Percentiles rank a stretch among this genome's conserved stretches.
These are phyloP conservation scores for Poeciliopsis prolifica DNA, from an alignment of 2,113 vertebrate species.

Conservation along the genomic window DNA sequence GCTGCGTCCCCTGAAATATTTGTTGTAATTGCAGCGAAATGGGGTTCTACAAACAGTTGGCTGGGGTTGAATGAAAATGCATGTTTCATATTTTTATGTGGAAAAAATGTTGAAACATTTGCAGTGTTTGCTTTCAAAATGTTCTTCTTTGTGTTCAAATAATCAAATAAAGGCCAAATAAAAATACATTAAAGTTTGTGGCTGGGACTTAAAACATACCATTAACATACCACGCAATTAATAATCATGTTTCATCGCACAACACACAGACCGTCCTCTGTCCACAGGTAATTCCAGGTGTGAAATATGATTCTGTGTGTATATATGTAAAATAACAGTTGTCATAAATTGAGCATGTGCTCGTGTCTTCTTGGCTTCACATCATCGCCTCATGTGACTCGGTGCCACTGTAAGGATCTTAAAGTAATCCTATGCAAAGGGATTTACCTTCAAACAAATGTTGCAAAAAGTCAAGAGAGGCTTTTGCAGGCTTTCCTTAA, in stretches of 20 bases:
- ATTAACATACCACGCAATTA: neutral
- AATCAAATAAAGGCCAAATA: neutral
- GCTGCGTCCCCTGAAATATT: too few species aligned
- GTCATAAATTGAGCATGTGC: neutral
- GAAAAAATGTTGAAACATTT: neutral
- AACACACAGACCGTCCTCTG: neutral
- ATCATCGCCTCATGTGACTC: slow-evolving; percentile 57
- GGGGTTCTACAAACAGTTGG: neutral
- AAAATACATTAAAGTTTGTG: neutral
- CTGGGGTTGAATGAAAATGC: too few species aligned
- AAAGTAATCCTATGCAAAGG: slow-evolving; percentile 71
- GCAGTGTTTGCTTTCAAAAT: neutral
- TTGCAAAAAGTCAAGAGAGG: slow-evolving; percentile 22
- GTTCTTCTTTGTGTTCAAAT: neutral
- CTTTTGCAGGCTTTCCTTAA: neutral
- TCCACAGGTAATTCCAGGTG: neutral
- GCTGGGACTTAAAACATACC: neutral
- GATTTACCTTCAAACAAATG: slow-evolving; percentile 69
- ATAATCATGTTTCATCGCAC: neutral
- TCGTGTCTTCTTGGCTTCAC: slow-evolving; percentile 28
- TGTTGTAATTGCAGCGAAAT: too few species aligned
- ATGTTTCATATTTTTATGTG: neutral
- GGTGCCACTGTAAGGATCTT: slow-evolving; percentile 69
- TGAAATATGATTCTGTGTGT: neutral
- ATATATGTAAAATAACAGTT: neutral